Conservation (phyloP, 2,888 invertebrate genomes). For the Catocala sponsa region DNA sequence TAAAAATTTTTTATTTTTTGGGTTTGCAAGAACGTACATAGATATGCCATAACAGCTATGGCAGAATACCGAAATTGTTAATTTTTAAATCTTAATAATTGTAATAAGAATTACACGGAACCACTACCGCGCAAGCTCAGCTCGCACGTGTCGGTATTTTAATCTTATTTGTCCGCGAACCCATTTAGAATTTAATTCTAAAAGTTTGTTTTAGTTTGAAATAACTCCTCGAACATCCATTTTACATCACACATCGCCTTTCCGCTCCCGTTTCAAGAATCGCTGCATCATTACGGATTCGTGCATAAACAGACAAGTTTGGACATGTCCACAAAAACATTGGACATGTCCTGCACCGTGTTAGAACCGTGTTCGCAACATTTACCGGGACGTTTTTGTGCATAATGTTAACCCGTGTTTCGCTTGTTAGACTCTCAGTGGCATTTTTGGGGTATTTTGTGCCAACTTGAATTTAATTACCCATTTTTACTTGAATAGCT, state of each 20-base stretch:
- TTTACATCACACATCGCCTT: conserved; percentile 29
- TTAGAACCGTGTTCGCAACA: conserved; percentile 60
- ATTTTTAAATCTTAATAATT: too few relatives aligned
- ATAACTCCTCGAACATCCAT: conserved; percentile 20
- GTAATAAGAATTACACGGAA: too few relatives aligned
- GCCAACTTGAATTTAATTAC: conserved; percentile 49
- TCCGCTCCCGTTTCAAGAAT: conserved; percentile 51
- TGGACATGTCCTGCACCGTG: conserved; percentile 57
- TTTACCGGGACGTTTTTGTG: conserved; percentile 51
- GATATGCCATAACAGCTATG: too few relatives aligned
- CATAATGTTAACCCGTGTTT: conserved; percentile 56
- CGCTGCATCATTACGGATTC: conserved; percentile 59
- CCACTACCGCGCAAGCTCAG: too few relatives aligned
- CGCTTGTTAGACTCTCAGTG: conserved; percentile 47
- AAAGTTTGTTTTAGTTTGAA: conserved; percentile 5
- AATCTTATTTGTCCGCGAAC: neutral
- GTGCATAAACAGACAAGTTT: conserved; percentile 72
- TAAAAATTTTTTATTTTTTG: too few relatives aligned
- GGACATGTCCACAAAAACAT: conserved; percentile 62
- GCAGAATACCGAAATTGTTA: too few relatives aligned
- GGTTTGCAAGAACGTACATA: too few relatives aligned
- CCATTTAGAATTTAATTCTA: conserved; percentile 2
- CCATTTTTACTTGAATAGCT: conserved; percentile 47
- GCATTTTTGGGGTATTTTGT: conserved; percentile 51
- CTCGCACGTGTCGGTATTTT: too few relatives aligned